A percentile compares a stretch with the other conserved stretches of the same genome.
Conservation (phyloP, 2,797 vertebrate species). For the Chiloscyllium punctatum region DNA sequence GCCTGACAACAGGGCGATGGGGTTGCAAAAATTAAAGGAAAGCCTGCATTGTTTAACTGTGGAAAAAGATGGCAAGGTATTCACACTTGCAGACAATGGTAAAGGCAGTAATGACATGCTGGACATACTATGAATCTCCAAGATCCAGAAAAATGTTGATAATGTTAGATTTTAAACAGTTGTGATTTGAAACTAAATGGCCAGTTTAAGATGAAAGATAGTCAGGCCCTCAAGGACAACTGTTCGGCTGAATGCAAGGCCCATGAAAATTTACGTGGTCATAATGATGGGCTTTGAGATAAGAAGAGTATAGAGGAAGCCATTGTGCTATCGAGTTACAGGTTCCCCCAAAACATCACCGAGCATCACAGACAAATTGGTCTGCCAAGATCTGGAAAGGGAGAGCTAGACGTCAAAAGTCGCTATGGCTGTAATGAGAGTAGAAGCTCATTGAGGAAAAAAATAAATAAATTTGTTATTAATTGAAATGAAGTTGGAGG, state of each 20-base stretch:
- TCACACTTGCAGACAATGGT: neutral
- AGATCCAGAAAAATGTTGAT: neutral
- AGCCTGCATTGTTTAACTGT: neutral
- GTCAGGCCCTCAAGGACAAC: neutral
- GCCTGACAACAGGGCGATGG: neutral
- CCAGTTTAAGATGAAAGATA: neutral
- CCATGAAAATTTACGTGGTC: too few relatives aligned
- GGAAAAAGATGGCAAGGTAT: neutral
- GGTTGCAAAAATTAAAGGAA: neutral
- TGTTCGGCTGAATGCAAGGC: neutral
- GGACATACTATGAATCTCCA: neutral
- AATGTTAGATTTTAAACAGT: neutral
- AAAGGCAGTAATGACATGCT: neutral
- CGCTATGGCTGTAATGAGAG: neutral
- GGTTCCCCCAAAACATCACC: neutral
- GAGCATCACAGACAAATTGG: neutral
- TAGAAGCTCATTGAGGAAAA: neutral
- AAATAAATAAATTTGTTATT: neutral
- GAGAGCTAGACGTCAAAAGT: neutral
- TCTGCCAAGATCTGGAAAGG: neutral
- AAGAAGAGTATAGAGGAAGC: neutral
- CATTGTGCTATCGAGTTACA: neutral
- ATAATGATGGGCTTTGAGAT: neutral
- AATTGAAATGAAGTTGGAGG: neutral
- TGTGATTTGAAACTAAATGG: neutral